These are phyloP conservation scores for Catamblyrhynchus diadema DNA, from an alignment of 2,797 vertebrate species.

Conservation along the genomic window DNA sequence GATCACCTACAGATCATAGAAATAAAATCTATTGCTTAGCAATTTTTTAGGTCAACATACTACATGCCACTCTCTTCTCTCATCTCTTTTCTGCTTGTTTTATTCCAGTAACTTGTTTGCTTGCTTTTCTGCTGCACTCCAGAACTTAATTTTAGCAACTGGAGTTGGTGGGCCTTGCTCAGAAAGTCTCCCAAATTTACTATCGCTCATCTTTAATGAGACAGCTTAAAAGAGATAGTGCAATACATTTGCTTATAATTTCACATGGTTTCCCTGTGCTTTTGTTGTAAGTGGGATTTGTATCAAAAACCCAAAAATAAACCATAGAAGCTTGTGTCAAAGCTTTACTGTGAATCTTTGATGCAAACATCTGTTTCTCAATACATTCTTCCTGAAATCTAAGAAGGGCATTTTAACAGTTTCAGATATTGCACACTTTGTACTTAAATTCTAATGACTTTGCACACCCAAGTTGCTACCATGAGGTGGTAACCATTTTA, in stretches of 20 bases:
- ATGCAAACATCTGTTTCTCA: neutral
- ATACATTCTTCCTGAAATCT: neutral
- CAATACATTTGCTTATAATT: neutral
- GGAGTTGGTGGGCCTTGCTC: neutral
- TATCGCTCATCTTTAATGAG: neutral
- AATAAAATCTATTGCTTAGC: neutral
- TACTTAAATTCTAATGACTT: neutral
- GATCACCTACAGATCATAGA: neutral
- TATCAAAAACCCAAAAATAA: neutral
- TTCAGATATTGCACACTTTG: neutral
- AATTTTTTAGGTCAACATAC: neutral
- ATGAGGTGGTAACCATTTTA: neutral
- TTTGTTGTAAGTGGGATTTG: neutral
- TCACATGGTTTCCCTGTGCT: neutral
- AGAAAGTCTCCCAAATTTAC: neutral
- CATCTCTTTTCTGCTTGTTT: neutral
- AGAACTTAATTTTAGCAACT: neutral
- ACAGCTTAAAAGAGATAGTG: neutral
- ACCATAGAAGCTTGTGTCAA: neutral
- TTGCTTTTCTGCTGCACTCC: neutral
- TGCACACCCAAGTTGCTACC: neutral
- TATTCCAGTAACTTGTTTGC: neutral
- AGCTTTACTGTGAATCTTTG: neutral
- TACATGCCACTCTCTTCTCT: neutral
- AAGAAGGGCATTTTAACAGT: neutral